phyloP scores from a whole-genome alignment of 2,888 invertebrate genomes.

The Gymnocheta viridis region DNA sequence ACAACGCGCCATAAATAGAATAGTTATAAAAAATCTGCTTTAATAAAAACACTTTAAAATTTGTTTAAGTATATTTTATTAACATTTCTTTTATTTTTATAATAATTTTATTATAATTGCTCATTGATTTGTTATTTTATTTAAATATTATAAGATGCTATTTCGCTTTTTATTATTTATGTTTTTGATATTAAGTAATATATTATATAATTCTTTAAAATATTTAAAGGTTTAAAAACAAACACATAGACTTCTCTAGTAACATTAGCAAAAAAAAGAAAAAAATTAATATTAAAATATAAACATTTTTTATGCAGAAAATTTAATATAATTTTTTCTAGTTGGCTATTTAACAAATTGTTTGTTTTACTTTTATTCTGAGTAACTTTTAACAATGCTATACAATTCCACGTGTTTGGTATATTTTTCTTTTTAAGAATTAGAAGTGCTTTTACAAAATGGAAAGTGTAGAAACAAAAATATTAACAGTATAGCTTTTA shows the following conservation, averaged over 20 bases:
- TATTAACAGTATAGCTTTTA: neutral
- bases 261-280: conserved; percentile 40
- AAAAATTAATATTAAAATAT: conserved; percentile 18
- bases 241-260: conserved; percentile 38
- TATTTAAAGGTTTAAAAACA: conserved; percentile 40
- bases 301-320: conserved; percentile 3
- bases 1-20: too few relatives aligned
- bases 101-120: conserved; percentile 49
- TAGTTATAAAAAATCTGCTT: neutral
- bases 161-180: neutral
- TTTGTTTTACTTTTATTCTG: conserved; percentile 5
- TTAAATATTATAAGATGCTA: conserved; percentile 19
- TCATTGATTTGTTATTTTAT: conserved; percentile 36
- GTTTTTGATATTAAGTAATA: conserved; percentile 19
- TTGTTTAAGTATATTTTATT: neutral
- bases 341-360: conserved; percentile 43
- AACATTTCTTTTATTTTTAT: conserved; percentile 13
- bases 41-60: neutral
- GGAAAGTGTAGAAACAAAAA: neutral
- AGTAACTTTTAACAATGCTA: conserved; percentile 58
- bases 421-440: neutral
- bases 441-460: neutral
- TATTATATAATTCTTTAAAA: conserved; percentile 17
- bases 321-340: conserved; percentile 12
- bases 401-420: conserved; percentile 39